Conservation (phyloP, 2,113 vertebrate species). For the Cichladusa arquata region DNA sequence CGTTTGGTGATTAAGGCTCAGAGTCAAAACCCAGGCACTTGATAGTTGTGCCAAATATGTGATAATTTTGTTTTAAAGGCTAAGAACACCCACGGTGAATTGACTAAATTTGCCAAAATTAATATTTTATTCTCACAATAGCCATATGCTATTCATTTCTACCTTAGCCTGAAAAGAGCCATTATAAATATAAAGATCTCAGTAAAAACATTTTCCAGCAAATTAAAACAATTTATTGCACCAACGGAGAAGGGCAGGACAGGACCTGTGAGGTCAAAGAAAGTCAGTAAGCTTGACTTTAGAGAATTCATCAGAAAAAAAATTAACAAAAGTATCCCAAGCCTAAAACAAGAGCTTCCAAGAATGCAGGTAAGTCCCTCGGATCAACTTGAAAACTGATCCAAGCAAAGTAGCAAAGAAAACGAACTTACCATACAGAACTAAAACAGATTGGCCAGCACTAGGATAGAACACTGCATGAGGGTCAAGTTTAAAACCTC, state of each 20-base stretch:
- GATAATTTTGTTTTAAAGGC: conserved; percentile 62
- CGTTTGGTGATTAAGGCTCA: conserved; percentile 39
- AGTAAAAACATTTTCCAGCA: conserved; percentile 53
- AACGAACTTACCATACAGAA: neutral
- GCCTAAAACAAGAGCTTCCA: conserved; percentile 3
- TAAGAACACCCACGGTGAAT: conserved; percentile 60
- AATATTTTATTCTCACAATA: conserved; percentile 65
- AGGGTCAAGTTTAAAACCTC: neutral
- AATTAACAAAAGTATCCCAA: neutral
- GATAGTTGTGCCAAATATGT: conserved; percentile 52
- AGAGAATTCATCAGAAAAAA: neutral
- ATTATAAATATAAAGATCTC: conserved; percentile 50
- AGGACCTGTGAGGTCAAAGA: conserved; percentile 35
- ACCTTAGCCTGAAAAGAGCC: conserved; percentile 58
- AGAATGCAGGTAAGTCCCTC: conserved; percentile 15
- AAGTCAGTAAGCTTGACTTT: neutral
- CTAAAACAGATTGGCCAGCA: neutral
- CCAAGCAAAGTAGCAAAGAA: neutral
- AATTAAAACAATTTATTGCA: conserved; percentile 52
- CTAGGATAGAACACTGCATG: neutral
- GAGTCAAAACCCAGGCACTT: conserved; percentile 36
- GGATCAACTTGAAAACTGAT: neutral
- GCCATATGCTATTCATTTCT: conserved; percentile 65
- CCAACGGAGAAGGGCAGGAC: conserved; percentile 1
- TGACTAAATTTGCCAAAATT: conserved; percentile 65